Percentiles rank a stretch among this genome's conserved stretches.
phyloP scores from a whole-genome alignment of 2,797 vertebrate species.

The Gouania willdenowi region DNA sequence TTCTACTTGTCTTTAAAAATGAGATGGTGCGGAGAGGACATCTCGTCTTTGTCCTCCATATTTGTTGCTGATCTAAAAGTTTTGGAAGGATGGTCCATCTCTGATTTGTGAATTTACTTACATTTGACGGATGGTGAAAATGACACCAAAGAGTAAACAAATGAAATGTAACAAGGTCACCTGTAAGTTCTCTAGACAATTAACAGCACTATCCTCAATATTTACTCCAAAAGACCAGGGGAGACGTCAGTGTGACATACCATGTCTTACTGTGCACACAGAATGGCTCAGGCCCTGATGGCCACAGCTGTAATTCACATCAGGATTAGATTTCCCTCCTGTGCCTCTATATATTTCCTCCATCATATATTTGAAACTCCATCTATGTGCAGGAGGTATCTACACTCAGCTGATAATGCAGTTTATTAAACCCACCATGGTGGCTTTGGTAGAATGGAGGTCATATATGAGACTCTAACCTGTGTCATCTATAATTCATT shows the following conservation, averaged over 20 bases:
- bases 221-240: constrained; percentile 35
- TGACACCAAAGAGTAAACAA: constrained; percentile 56
- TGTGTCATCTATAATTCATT: constrained; percentile 83
- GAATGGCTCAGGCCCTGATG: constrained; percentile 32
- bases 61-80: constrained; percentile 44
- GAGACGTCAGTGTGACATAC: constrained; percentile 15
- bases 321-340: constrained; percentile 61
- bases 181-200: constrained; percentile 43
- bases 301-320: constrained; percentile 59
- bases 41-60: constrained; percentile 30
- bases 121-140: constrained; percentile 67
- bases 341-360: constrained; percentile 28
- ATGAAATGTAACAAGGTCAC: constrained; percentile 37
- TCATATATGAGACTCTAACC: constrained; percentile 71
- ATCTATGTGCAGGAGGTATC: constrained; percentile 44
- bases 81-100: constrained; percentile 61
- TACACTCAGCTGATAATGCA: constrained; percentile 64
- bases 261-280: constrained; percentile 13
- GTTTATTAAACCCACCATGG: constrained; percentile 74
- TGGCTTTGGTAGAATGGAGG: constrained; percentile 61
- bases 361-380: constrained; percentile 55
- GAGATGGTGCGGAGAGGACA: constrained; percentile 33
- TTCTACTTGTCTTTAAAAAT: no score
- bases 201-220: constrained; percentile 31
- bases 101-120: constrained; percentile 60